Conservation (phyloP, 64 coral and sea anemone genomes). For the Montipora sp. region DNA sequence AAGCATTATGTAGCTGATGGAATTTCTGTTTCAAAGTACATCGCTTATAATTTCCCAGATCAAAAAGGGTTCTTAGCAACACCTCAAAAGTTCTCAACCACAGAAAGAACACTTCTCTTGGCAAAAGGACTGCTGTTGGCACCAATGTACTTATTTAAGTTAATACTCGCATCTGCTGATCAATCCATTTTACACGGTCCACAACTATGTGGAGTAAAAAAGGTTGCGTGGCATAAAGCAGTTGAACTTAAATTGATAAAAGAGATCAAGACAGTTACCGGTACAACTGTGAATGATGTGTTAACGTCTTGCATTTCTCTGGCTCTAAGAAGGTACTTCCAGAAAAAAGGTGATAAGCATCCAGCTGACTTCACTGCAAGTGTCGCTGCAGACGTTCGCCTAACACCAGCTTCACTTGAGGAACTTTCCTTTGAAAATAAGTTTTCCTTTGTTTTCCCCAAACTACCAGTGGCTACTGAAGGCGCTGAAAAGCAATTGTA, state of each 20-base stretch:
- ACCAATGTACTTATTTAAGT: constrained; percentile 31
- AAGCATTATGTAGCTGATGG: constrained; percentile 90
- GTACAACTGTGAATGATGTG: constrained; percentile 79
- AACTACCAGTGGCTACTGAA: constrained; percentile 58
- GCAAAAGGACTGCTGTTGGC: constrained; percentile 71
- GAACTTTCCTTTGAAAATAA: constrained; percentile 72
- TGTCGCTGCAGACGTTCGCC: constrained; percentile 85
- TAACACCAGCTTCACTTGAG: background rate
- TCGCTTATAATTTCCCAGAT: constrained; percentile 72
- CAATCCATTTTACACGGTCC: constrained; percentile 83
- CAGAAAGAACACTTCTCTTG: constrained; percentile 12
- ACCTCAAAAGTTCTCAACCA: constrained; percentile 65
- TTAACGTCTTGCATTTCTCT: constrained; percentile 80
- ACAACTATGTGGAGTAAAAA: constrained; percentile 77
- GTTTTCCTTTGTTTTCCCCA: constrained; percentile 81
- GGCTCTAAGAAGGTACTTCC: constrained; percentile 70
- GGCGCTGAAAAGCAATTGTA: constrained; percentile 47
- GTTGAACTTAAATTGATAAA: constrained; percentile 62
- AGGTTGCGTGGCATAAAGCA: constrained; percentile 76
- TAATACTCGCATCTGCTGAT: constrained; percentile 48
- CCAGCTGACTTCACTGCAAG: constrained; percentile 74
- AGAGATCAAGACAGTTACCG: too few relatives aligned
- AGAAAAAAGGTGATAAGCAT: constrained; percentile 17
- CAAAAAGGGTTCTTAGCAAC: constrained; percentile 49
- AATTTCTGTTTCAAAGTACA: constrained; percentile 70